Conservation (phyloP, 2,797 vertebrate genomes). For the Etheostoma nigrum region DNA sequence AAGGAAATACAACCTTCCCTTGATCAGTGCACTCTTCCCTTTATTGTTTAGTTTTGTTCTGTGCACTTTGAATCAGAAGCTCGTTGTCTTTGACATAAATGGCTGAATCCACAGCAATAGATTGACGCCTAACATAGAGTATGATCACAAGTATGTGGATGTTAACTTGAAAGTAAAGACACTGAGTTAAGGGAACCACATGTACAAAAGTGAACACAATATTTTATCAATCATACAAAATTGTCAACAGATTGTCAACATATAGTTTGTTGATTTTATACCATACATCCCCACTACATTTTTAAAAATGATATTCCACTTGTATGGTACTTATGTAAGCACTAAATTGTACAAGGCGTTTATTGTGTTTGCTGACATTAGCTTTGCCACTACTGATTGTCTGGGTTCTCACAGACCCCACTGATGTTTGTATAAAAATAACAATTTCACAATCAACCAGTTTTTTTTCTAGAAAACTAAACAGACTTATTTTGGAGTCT, state of each 20-base stretch:
- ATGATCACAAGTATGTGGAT: constrained; percentile 1
- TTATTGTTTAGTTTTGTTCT: constrained; percentile 28
- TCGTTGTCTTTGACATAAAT: constrained; percentile 10
- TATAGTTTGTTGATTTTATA: background rate
- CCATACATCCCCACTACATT: background rate
- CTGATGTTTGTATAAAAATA: background rate
- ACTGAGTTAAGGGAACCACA: background rate
- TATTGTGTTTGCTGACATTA: background rate
- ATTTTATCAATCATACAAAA: background rate
- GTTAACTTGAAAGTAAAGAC: background rate
- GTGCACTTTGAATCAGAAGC: constrained; percentile 6
- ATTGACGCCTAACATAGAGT: background rate
- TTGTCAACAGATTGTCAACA: background rate
- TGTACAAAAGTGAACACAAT: background rate
- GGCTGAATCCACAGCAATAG: background rate
- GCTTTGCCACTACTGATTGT: background rate
- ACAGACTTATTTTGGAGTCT: no score
- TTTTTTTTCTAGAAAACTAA: no score
- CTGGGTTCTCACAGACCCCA: background rate
- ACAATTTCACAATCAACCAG: background rate
- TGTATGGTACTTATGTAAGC: background rate
- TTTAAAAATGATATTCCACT: background rate
- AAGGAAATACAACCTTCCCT: constrained; percentile 49
- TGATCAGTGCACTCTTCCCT: constrained; percentile 32
- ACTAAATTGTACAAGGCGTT: background rate